Evolutionary conservation across 2,888 invertebrate species (phyloP).

Genomic region (Lymantria monacha): DNA sequence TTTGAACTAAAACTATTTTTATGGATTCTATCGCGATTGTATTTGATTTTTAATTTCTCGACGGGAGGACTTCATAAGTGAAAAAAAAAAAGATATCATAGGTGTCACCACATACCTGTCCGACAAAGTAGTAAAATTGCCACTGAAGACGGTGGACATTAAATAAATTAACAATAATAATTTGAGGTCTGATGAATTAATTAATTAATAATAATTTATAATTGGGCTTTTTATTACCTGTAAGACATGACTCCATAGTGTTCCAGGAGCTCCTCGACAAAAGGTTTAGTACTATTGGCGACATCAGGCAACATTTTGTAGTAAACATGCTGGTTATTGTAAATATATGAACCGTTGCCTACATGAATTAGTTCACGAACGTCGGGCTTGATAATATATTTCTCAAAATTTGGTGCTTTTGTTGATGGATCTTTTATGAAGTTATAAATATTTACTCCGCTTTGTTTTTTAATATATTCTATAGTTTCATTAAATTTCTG

Average conservation of each 20-base stretch:
- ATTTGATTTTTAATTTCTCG: no score
- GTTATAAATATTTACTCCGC: constrained; percentile 48
- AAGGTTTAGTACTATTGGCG: constrained; percentile 85
- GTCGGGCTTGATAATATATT: constrained; percentile 52
- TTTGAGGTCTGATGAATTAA: no score
- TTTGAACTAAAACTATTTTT: no score
- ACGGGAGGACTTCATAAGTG: no score
- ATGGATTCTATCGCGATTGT: no score
- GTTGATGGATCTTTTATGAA: constrained; percentile 33
- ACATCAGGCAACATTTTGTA: constrained; percentile 84
- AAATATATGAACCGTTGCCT: constrained; percentile 56
- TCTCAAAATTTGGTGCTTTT: constrained; percentile 28
- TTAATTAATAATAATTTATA: background rate
- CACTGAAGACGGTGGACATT: no score
- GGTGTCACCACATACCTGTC: no score
- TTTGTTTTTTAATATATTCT: constrained; percentile 51
- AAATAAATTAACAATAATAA: no score
- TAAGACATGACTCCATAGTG: constrained; percentile 87
- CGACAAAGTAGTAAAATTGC: no score
- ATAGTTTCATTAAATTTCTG: constrained; percentile 61
- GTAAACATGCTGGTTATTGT: constrained; percentile 79
- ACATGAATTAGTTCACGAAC: constrained; percentile 66
- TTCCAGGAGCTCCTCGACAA: constrained; percentile 81
- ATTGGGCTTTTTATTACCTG: constrained; percentile 32
- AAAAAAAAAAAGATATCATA: no score